Evolutionary conservation across 1,140 invertebrate species (phyloP), one percentile per base, ranked within the genome.

Genomic region (honey bee (Apis mellifera)): DNA sequence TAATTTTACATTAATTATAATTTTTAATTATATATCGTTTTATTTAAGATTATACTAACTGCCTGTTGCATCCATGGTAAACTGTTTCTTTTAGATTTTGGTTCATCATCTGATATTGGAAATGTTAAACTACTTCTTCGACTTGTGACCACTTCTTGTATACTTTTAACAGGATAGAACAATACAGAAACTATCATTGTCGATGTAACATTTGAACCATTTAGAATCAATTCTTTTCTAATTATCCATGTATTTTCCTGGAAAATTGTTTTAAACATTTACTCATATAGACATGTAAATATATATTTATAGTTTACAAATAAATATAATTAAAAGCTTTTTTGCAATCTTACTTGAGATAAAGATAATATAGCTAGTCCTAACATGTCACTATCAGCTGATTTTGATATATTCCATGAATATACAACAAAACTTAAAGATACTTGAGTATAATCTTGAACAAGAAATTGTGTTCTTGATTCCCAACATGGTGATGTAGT

Each of bases 401-500:
- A 89, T 82, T 93, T 94, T 0, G 89, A 90, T 57, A 90, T 90
- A 73, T 92, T 93, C 92, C 92, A 95, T 76, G 92, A 92, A 87
- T 92, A 91, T 75, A 94, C 93, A 87, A 94, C 91, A 88, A 94
- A 92, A 42, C 92, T 93, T 9, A 94, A 78, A 32, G 91, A 92
- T 57, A 94, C 94, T 90, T 94, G 93, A 15, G 94, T 93, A 69
- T 94, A 95, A 90, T 95, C 95, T 68, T 92, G 89, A 3, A 95
- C 95, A 66, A 95, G 93, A 83, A 95, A 95, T 90, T 95, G 95
- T n/a, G 93, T 90, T 74, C 91, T 90, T 0, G 93, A 94, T 83
- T 95, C 94, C 95, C 95, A 95, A 62, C 89, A 87, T 1, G 95
- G 95, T 50, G 93, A 95, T 42, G 90, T 90, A 8, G 93, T 95